Evolutionary conservation across 1,140 invertebrate genomes (phyloP).

Genomic region (Drosophila navojoa): DNA sequence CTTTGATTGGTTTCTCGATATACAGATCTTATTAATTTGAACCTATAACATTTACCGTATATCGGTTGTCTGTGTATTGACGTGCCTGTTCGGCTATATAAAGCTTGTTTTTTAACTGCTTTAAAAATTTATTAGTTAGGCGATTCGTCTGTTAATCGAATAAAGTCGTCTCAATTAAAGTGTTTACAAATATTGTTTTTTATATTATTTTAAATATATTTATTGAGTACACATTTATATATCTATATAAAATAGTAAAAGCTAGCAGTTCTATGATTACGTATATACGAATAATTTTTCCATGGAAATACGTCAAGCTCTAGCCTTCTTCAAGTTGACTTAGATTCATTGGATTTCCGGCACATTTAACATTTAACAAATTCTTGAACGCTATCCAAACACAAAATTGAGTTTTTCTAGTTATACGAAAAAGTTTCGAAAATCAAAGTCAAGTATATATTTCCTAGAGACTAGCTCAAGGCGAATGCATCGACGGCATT

Average conservation of each 20-base stretch:
- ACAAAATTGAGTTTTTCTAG: neutral
- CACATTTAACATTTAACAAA: slow-evolving; percentile 4
- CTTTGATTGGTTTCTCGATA: too few relatives aligned
- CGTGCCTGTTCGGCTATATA: too few relatives aligned
- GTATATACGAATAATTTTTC: neutral
- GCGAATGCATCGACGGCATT: slow-evolving; percentile 22
- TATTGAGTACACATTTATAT: too few relatives aligned
- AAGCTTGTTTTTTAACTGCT: too few relatives aligned
- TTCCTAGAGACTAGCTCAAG: slow-evolving; percentile 7
- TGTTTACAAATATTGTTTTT: too few relatives aligned
- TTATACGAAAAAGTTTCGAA: neutral
- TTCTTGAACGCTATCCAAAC: neutral
- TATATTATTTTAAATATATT: too few relatives aligned
- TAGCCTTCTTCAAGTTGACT: neutral
- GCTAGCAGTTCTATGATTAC: too few relatives aligned
- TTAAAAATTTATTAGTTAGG: neutral
- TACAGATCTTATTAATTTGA: too few relatives aligned
- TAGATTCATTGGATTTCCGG: slow-evolving; percentile 1
- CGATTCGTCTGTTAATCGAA: too few relatives aligned
- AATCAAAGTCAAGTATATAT: slow-evolving; percentile 6
- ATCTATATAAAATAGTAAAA: too few relatives aligned
- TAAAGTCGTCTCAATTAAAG: too few relatives aligned
- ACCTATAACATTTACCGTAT: neutral
- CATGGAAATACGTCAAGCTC: neutral
- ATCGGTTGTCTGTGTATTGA: too few relatives aligned